Base-by-base conservation (phyloP, 64 coral and sea anemone species). In the Stichodactyla mertensii region DNA sequence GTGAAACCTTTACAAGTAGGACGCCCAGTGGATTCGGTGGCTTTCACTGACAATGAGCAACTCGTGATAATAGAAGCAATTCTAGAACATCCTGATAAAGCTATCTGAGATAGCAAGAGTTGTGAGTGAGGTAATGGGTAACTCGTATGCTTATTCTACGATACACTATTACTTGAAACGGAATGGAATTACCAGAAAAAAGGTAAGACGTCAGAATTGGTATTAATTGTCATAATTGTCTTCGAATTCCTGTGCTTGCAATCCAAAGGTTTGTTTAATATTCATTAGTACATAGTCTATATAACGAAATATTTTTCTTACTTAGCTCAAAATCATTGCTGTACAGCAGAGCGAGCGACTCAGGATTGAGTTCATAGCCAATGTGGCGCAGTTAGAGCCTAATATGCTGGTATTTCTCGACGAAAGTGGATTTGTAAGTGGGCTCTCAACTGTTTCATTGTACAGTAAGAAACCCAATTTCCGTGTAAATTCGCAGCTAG, bases 401-500 rank as follows among this genome's bases (percentile, higher is more conserved):
- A 84, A 86, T 11, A 91, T 86, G 84, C 59, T 86, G 5, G 77
- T 91, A n/a, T 86, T 71, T 80, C 80, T 87, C 18, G 57, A 87
- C 24, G 84, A 86, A 82, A 91, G 84, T 64, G 84, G 84, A 81
- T 91, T 91, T 91, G 84, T 91, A 86, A 82, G 89, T 91, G 15
- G 60, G 60, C 60, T 16, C 18, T 12, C 60, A 62, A 13, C 60
- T 62, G 60, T 62, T 62, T 62, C 57, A 58, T 7, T 10, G 57
- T 58, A 14, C 57, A 58, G 57, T 58, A 58, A 58, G 28, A 31
- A 31, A 31, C 28, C 28, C 1, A 31, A 31, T 31, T 31, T 45
- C 36, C 36, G 36, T 45, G 36, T 45, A 59, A 10, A 59, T 59
- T 59, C 57, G 57, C 15, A 59, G 15, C 57, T 59, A 45, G 36